Conservation (phyloP, 2,113 vertebrate species). For the Pristiophorus japonicus region DNA sequence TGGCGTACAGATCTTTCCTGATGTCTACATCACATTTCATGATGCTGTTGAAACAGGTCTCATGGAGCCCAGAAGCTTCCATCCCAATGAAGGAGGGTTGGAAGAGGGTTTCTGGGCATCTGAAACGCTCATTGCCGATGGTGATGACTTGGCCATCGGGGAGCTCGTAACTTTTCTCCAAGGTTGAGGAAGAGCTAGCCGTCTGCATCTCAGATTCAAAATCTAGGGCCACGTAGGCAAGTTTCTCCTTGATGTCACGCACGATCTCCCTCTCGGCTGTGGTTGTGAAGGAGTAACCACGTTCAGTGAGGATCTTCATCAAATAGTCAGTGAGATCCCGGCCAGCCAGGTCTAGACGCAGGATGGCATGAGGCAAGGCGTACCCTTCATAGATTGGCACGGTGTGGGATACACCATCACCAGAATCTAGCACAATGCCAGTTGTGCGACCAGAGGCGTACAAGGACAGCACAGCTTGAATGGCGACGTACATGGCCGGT, state of each 20-base stretch:
- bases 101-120: slow-evolving; percentile 60
- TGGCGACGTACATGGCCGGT: slow-evolving; percentile 16
- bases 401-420: slow-evolving; percentile 34
- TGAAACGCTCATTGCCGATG: slow-evolving; percentile 49
- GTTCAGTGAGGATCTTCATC: slow-evolving; percentile 56
- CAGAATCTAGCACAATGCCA: slow-evolving; percentile 55
- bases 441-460: slow-evolving; percentile 45
- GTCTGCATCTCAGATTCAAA: slow-evolving; percentile 60
- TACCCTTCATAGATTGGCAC: slow-evolving; percentile 20
- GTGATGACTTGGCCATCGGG: slow-evolving; percentile 27
- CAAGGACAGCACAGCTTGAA: slow-evolving; percentile 32
- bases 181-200: slow-evolving; percentile 45
- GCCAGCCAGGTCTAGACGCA: not conserved
- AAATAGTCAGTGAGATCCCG: slow-evolving; percentile 58
- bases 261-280: slow-evolving; percentile 58
- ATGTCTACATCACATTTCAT: slow-evolving; percentile 31
- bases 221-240: slow-evolving; percentile 52
- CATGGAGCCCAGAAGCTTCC: slow-evolving; percentile 55
- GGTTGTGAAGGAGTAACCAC: slow-evolving; percentile 50
- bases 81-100: slow-evolving; percentile 57
- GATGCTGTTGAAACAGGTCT: slow-evolving; percentile 40
- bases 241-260: slow-evolving; percentile 61
- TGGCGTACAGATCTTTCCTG: slow-evolving; percentile 25
- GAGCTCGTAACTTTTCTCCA: slow-evolving; percentile 41
- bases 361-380: slow-evolving; percentile 10